Conservation (phyloP, 2,888 invertebrate species). For the Lasius fuliginosus region DNA sequence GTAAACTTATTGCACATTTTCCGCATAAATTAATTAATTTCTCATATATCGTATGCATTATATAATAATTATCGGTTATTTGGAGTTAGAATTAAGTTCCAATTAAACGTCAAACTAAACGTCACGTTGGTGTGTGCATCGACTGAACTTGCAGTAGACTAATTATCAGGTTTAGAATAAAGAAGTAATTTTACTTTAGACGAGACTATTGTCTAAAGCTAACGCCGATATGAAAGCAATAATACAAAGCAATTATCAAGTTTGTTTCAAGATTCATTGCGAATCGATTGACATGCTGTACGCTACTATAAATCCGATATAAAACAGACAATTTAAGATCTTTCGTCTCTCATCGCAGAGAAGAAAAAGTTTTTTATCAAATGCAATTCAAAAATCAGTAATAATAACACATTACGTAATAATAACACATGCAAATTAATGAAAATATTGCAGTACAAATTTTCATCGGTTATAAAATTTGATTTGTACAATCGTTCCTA, state of each 20-base stretch:
- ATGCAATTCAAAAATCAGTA: neutral
- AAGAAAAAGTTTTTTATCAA: conserved; percentile 24
- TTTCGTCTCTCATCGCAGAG: neutral
- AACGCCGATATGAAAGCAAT: conserved; percentile 11
- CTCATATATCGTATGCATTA: neutral
- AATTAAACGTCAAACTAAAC: conserved; percentile 13
- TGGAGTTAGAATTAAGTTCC: conserved; percentile 16
- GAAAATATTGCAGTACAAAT: neutral
- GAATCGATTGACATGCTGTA: neutral
- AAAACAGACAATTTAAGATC: conserved; percentile 4
- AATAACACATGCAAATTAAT: neutral
- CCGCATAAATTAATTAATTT: conserved; percentile 4
- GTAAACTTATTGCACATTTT: neutral
- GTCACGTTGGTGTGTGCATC: conserved; percentile 6
- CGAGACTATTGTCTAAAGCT: neutral
- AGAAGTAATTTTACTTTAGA: neutral
- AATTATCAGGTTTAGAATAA: conserved; percentile 22
- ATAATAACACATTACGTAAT: neutral
- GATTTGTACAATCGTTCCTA: neutral
- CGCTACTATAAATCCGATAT: neutral
- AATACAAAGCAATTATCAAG: conserved; percentile 37
- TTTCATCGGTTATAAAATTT: neutral
- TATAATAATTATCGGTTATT: conserved; percentile 26
- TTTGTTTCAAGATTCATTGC: neutral
- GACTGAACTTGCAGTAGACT: conserved; percentile 14